Conservation (phyloP, 2,888 invertebrate species). For the Polylopha cassiicola region DNA sequence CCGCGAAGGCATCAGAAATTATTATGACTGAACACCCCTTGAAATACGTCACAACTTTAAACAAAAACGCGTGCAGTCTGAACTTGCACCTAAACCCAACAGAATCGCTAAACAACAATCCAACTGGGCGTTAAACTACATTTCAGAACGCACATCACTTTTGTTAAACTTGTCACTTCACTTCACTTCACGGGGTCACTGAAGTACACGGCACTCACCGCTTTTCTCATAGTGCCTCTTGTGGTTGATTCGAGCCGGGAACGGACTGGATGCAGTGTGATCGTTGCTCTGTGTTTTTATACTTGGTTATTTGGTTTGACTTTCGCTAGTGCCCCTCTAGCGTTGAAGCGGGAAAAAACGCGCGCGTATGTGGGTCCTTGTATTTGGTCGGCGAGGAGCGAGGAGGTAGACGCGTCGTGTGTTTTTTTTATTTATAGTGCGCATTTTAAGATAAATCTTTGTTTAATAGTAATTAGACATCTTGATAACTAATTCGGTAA, state of each 20-base stretch:
- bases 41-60: slow-evolving; percentile 1
- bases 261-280: slow-evolving; percentile 66
- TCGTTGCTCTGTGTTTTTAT: slow-evolving; percentile 69
- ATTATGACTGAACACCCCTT: too few species aligned
- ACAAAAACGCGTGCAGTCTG: slow-evolving; percentile 13
- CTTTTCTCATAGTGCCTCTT: slow-evolving; percentile 71
- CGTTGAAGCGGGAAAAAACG: slow-evolving; percentile 41
- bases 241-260: slow-evolving; percentile 69
- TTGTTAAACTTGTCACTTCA: slow-evolving; percentile 64
- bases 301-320: slow-evolving; percentile 72
- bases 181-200: slow-evolving; percentile 40
- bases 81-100: slow-evolving; percentile 1
- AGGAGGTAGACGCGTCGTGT: slow-evolving; percentile 57
- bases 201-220: slow-evolving; percentile 65
- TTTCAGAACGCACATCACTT: too few species aligned
- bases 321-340: slow-evolving; percentile 71
- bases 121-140: too few species aligned
- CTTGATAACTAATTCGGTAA: too few species aligned
- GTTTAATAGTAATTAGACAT: too few species aligned
- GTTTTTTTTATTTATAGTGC: slow-evolving; percentile 29
- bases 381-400: slow-evolving; percentile 49
- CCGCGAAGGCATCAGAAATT: too few species aligned
- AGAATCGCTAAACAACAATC: slow-evolving; percentile 5
- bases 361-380: slow-evolving; percentile 56
- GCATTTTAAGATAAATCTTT: background rate